Evolutionary conservation across 2,113 vertebrate genomes (phyloP).

Genomic region (Gymnogyps californianus): DNA sequence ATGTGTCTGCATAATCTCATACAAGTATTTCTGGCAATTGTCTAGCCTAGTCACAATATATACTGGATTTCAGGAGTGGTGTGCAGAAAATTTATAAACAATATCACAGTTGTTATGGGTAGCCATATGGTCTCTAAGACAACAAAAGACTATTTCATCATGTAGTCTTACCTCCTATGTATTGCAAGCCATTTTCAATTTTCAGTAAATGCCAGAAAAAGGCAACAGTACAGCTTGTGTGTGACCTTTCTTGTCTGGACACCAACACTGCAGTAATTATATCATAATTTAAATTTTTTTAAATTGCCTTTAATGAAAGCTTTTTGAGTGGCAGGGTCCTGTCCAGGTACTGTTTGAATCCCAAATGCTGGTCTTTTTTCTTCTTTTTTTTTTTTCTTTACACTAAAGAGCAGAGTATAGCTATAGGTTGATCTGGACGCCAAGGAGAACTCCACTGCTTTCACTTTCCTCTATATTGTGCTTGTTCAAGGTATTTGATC

Average conservation of each 20-base stretch:
- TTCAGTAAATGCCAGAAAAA: neutral
- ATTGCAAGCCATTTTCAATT: neutral
- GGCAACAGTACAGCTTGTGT: neutral
- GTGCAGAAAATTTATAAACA: neutral
- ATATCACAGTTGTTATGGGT: neutral
- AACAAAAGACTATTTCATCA: neutral
- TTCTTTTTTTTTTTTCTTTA: neutral
- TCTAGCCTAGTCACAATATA: neutral
- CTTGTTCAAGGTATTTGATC: neutral
- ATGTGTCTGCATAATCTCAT: neutral
- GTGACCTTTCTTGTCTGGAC: neutral
- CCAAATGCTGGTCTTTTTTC: neutral
- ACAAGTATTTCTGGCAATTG: neutral
- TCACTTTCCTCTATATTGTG: neutral
- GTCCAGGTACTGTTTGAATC: neutral
- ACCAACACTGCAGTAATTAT: neutral
- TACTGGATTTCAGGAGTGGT: neutral
- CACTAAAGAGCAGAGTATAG: neutral
- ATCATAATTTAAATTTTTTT: neutral
- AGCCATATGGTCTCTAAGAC: neutral
- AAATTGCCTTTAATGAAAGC: neutral
- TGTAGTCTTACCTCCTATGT: neutral
- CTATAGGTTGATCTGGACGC: neutral
- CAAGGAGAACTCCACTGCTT: neutral
- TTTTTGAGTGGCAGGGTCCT: neutral